These are phyloP conservation scores for Palythoa grandis DNA, from an alignment of 92 coral and sea anemone genomes.

Conservation along the genomic window DNA sequence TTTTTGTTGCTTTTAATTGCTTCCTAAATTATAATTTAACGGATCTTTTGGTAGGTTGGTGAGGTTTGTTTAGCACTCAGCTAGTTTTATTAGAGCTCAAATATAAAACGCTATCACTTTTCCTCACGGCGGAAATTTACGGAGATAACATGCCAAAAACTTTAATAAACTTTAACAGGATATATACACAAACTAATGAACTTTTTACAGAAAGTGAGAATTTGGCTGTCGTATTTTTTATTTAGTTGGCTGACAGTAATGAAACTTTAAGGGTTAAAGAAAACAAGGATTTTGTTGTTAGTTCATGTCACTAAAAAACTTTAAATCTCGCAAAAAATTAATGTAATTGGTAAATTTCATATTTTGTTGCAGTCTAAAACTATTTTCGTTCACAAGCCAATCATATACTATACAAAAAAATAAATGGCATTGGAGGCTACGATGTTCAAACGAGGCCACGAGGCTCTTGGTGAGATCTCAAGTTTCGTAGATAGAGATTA, in stretches of 20 bases:
- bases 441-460: neutral
- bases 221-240: conserved; percentile 51
- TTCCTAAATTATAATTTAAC: conserved; percentile 80
- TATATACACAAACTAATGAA: conserved; percentile 77
- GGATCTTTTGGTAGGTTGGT: conserved; percentile 79
- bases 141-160: conserved; percentile 78
- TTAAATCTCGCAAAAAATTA: conserved; percentile 41
- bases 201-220: conserved; percentile 54
- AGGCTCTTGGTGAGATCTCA: conserved; percentile 15
- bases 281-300: conserved; percentile 49
- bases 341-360: conserved; percentile 26
- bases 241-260: conserved; percentile 77
- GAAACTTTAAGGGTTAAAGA: conserved; percentile 62
- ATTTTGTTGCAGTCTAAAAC: conserved; percentile 10
- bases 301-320: conserved; percentile 20
- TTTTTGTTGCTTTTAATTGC: conserved; percentile 78
- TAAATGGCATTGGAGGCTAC: neutral
- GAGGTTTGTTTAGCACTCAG: conserved; percentile 90
- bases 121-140: conserved; percentile 73
- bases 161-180: conserved; percentile 89
- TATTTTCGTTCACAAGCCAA: conserved; percentile 12
- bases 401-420: neutral
- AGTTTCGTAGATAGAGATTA: conserved; percentile 35
- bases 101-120: conserved; percentile 73
- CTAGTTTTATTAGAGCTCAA: conserved; percentile 85